These are phyloP conservation scores for Polydrusus tereticollis DNA, from an alignment of 2,888 invertebrate genomes.

Conservation along the genomic window DNA sequence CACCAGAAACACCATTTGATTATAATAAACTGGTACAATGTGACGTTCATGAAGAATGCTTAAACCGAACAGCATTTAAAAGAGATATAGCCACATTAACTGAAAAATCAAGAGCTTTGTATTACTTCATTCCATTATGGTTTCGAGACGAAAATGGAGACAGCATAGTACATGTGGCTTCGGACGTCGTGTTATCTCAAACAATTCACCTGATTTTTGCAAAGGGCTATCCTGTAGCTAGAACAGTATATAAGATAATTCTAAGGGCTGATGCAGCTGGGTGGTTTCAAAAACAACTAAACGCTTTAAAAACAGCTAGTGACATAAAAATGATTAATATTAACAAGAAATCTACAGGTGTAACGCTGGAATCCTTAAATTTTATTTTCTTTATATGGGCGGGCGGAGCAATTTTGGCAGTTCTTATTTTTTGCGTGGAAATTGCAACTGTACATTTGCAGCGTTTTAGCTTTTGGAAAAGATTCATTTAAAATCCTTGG, in stretches of 20 bases:
- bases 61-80: conserved; percentile 20
- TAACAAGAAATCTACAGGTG: background rate
- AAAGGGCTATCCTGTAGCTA: conserved; percentile 5
- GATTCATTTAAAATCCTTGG: no score
- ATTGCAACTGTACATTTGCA: background rate
- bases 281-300: background rate
- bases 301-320: background rate
- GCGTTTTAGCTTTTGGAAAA: no score
- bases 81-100: background rate
- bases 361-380: background rate
- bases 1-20: background rate
- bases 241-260: background rate
- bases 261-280: background rate
- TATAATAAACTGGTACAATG: background rate
- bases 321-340: background rate
- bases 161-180: conserved; percentile 1
- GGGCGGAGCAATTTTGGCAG: background rate
- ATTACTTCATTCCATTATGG: background rate
- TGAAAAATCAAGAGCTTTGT: background rate
- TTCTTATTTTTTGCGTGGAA: background rate
- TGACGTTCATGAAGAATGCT: background rate
- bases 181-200: background rate
- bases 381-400: background rate
- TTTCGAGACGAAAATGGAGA: background rate
- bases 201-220: conserved; percentile 15